Evolutionary conservation across 2,888 invertebrate species (phyloP).

Genomic region (Apamea crenata): DNA sequence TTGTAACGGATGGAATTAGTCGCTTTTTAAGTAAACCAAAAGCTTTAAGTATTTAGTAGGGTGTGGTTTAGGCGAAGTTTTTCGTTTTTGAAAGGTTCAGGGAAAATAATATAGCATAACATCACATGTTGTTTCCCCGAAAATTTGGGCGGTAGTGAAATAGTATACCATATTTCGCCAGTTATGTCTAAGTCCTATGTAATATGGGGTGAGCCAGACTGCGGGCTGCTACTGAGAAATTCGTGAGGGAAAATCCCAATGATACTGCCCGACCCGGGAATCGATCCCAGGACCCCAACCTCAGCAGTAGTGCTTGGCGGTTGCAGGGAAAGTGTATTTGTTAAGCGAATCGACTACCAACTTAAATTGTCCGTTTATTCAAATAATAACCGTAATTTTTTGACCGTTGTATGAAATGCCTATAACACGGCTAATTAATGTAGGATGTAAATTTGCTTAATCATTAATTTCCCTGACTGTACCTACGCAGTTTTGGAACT

Average conservation of each 20-base stretch:
- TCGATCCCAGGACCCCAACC: too few relatives aligned
- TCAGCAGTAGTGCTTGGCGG: too few relatives aligned
- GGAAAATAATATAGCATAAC: not conserved
- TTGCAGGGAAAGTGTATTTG: too few relatives aligned
- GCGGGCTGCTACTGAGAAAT: not conserved
- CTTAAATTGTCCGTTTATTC: too few relatives aligned
- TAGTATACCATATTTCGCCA: too few relatives aligned
- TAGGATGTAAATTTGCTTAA: not conserved
- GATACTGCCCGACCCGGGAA: too few relatives aligned
- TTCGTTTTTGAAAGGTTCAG: not conserved
- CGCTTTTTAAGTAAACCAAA: slow-evolving; percentile 1
- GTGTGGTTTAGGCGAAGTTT: not conserved
- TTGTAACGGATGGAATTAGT: not conserved
- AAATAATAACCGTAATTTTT: not conserved
- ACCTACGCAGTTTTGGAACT: not conserved
- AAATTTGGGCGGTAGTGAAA: not conserved
- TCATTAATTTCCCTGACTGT: not conserved
- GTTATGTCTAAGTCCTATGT: too few relatives aligned
- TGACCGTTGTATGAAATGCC: not conserved
- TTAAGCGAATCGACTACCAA: too few relatives aligned
- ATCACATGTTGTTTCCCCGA: too few relatives aligned
- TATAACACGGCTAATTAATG: not conserved
- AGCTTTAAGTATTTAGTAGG: not conserved
- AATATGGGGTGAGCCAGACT: not conserved
- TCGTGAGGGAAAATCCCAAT: too few relatives aligned